These are phyloP conservation scores for Zoanthus gigantus DNA, from an alignment of 92 coral and sea anemone genomes.

Conservation along the genomic window DNA sequence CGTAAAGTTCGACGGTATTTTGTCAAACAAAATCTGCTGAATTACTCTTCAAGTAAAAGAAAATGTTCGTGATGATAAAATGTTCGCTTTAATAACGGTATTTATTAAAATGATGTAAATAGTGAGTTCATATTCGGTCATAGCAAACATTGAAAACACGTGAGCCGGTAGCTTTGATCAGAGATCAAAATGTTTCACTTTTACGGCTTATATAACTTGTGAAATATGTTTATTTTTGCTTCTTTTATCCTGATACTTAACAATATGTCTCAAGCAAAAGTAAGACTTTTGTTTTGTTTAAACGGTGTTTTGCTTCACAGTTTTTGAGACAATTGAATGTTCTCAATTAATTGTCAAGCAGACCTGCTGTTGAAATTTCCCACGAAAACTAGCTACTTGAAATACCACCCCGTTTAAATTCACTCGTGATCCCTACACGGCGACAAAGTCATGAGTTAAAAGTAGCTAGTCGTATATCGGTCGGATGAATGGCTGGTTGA, in stretches of 20 bases:
- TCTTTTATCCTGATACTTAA: not conserved
- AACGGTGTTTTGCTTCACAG: constrained; percentile 36
- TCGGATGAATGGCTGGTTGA: not conserved
- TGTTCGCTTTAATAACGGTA: not conserved
- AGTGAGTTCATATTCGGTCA: not conserved
- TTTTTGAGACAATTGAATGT: constrained; percentile 29
- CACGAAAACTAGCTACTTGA: not conserved
- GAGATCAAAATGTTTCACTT: constrained; percentile 4
- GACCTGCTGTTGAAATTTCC: constrained; percentile 26
- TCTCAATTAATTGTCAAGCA: constrained; percentile 27
- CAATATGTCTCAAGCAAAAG: not conserved
- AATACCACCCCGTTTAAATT: not conserved
- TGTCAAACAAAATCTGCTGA: not conserved
- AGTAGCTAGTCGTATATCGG: not conserved
- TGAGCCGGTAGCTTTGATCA: constrained; percentile 25
- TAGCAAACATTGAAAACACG: not conserved
- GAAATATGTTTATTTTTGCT: not conserved
- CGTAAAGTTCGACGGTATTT: not conserved
- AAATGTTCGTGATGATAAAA: constrained; percentile 10
- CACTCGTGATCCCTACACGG: not conserved
- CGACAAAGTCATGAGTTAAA: not conserved
- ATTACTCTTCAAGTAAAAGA: not conserved
- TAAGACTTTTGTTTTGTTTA: constrained; percentile 16
- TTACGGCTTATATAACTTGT: not conserved
- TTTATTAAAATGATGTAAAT: not conserved